Percentiles rank a stretch among this genome's conserved stretches.
These are phyloP conservation scores for Caranx ignobilis DNA, from an alignment of 2,113 vertebrate genomes.

Conservation along the genomic window DNA sequence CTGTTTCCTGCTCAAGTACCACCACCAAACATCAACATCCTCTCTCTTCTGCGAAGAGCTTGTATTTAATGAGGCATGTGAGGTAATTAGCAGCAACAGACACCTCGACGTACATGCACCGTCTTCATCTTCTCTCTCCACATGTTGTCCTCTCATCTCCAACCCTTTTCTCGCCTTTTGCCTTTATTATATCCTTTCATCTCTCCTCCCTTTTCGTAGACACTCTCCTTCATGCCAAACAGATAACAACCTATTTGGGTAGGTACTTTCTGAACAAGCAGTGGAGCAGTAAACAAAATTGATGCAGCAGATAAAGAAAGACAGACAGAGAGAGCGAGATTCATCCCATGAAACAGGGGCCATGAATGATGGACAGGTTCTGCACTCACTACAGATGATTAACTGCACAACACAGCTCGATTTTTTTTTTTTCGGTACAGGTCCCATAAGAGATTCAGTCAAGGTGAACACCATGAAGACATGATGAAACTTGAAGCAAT, in stretches of 20 bases:
- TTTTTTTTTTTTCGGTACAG: constrained; percentile 11
- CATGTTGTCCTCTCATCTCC: constrained; percentile 28
- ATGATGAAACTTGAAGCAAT: constrained; percentile 83
- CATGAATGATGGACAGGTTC: constrained; percentile 61
- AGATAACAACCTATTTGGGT: constrained; percentile 41
- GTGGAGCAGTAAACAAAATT: constrained; percentile 52
- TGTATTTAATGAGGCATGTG: constrained; percentile 68
- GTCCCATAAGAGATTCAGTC: constrained; percentile 63
- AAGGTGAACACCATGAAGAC: constrained; percentile 71
- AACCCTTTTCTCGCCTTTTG: constrained; percentile 3
- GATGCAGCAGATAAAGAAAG: constrained; percentile 31
- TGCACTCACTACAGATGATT: constrained; percentile 62
- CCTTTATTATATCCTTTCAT: constrained; percentile 36
- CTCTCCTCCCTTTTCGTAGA: constrained; percentile 22
- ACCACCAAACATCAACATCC: constrained; percentile 5
- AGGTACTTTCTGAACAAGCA: constrained; percentile 15
- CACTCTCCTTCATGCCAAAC: constrained; percentile 26
- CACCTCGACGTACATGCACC: constrained; percentile 35
- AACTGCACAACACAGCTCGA: constrained; percentile 60
- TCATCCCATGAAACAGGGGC: constrained; percentile 40
- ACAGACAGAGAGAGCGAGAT: constrained; percentile 32
- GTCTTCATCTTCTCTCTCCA: constrained; percentile 45
- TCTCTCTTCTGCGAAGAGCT: constrained; percentile 33
- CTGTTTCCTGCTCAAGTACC: constrained; percentile 21
- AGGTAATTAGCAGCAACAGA: constrained; percentile 73